Percentiles rank a stretch among this genome's conserved stretches.
Conservation (phyloP, 2,113 vertebrate genomes). For the Equus przewalskii region DNA sequence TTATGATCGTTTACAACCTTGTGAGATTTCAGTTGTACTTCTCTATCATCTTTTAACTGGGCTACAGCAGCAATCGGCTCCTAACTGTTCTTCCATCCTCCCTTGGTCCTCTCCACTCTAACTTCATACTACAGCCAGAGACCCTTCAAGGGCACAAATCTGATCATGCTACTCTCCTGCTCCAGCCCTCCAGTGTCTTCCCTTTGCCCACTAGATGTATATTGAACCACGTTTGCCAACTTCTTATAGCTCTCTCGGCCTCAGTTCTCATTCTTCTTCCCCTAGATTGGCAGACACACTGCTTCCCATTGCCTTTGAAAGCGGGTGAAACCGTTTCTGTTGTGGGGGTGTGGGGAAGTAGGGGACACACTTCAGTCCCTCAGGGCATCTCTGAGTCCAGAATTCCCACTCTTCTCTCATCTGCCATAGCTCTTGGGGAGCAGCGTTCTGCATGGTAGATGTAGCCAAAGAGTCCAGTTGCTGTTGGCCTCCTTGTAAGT, state of each 20-base stretch:
- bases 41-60: not conserved
- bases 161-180: not conserved
- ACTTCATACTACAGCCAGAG: not conserved
- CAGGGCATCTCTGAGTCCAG: not conserved
- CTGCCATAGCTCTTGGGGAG: not conserved
- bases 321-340: not conserved
- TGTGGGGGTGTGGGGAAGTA: too few relatives aligned
- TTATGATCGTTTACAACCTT: too few relatives aligned
- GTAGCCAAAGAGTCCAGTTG: not conserved
- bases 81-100: not conserved
- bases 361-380: not conserved
- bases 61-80: not conserved
- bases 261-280: not conserved
- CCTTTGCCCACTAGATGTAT: not conserved
- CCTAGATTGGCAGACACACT: not conserved
- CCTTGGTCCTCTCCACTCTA: not conserved
- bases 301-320: not conserved
- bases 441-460: not conserved
- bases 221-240: not conserved
- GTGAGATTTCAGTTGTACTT: too few relatives aligned
- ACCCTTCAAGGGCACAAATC: not conserved
- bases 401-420: not conserved
- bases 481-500: not conserved
- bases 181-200: not conserved
- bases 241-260: not conserved